phyloP scores from a whole-genome alignment of 2,888 invertebrate species.

The Epinotia nisella region DNA sequence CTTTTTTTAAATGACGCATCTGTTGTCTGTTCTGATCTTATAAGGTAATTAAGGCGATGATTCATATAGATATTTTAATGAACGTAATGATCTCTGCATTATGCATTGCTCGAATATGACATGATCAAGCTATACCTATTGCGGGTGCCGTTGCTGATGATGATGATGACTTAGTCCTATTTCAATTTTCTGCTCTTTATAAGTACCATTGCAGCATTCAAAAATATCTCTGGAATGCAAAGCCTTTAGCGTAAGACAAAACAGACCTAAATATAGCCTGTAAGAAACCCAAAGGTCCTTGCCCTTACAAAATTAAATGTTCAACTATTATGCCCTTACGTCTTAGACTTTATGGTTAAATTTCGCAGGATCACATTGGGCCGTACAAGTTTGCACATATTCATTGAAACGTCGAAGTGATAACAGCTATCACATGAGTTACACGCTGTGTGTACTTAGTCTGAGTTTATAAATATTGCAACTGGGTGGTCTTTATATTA shows the following conservation, averaged over 20 bases:
- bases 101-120: too few species aligned
- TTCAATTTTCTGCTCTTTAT: neutral
- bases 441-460: constrained; percentile 45
- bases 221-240: constrained; percentile 12
- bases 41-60: too few species aligned
- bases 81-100: too few species aligned
- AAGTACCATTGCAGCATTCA: neutral
- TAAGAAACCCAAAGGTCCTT: constrained; percentile 60
- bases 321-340: constrained; percentile 5
- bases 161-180: too few species aligned
- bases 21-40: too few species aligned
- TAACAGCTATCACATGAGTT: constrained; percentile 50
- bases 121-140: too few species aligned
- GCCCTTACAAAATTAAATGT: constrained; percentile 48
- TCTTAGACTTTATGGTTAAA: neutral
- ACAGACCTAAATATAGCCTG: constrained; percentile 43
- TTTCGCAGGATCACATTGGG: neutral
- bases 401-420: constrained; percentile 54
- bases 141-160: too few species aligned
- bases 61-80: too few species aligned
- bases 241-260: constrained; percentile 30
- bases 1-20: too few species aligned
- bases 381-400: constrained; percentile 41
- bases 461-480: constrained; percentile 25
- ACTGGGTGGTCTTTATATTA: constrained; percentile 38